Conservation (phyloP, 2,888 invertebrate species). For the Galeruca laticollis region DNA sequence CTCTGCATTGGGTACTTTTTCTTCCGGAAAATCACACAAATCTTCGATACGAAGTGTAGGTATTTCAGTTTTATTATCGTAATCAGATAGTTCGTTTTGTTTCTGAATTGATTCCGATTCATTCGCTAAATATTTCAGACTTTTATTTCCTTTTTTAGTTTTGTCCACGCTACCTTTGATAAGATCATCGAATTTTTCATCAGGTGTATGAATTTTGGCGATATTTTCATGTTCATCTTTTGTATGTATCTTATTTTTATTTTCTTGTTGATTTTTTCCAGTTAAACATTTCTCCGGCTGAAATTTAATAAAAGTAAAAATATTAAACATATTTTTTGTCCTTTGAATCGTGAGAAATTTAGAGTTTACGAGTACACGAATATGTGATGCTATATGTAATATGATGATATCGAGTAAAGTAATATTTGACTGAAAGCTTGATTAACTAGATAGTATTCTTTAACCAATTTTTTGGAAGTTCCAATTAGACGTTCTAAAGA, state of each 20-base stretch:
- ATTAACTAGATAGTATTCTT: too few relatives aligned
- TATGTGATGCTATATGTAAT: too few relatives aligned
- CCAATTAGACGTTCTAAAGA: too few relatives aligned
- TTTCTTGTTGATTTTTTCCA: background rate
- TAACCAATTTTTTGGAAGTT: too few relatives aligned
- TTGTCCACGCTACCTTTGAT: background rate
- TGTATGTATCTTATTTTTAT: background rate
- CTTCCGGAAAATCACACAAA: slow-evolving; percentile 7
- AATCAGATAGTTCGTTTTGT: too few relatives aligned
- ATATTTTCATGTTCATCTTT: background rate
- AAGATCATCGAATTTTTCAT: slow-evolving; percentile 1
- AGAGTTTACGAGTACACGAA: too few relatives aligned
- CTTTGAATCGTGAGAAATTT: too few relatives aligned
- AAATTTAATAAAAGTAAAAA: background rate
- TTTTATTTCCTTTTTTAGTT: slow-evolving; percentile 11
- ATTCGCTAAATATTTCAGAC: background rate
- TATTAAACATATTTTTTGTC: too few relatives aligned
- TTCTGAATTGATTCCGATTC: too few relatives aligned
- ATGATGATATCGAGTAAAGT: too few relatives aligned
- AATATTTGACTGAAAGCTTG: too few relatives aligned
- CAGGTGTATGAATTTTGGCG: too few relatives aligned
- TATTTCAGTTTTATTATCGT: background rate
- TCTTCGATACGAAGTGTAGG: background rate
- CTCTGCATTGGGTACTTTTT: background rate
- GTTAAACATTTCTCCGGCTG: slow-evolving; percentile 3